A percentile compares a stretch with the other conserved stretches of the same genome.
Conservation (phyloP, 2,113 vertebrate genomes). For the Acinonyx jubatus region DNA sequence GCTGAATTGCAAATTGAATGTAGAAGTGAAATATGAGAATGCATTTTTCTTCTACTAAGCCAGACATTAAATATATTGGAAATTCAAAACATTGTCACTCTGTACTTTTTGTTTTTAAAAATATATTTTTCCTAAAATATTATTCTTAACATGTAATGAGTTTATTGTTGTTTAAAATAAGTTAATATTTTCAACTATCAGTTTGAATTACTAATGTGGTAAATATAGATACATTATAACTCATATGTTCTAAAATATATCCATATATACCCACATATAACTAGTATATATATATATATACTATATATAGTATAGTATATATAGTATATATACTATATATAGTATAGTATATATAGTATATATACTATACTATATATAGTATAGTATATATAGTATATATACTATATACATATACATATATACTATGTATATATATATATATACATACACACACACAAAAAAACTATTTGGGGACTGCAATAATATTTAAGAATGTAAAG, state of each 20-base stretch:
- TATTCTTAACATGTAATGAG: neutral
- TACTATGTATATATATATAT: neutral
- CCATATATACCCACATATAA: neutral
- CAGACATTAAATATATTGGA: neutral
- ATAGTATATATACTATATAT: too few species aligned
- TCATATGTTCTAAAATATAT: neutral
- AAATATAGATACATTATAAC: neutral
- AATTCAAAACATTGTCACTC: neutral
- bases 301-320: too few species aligned
- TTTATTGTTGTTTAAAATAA: neutral
- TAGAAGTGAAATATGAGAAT: neutral
- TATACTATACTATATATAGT: too few species aligned
- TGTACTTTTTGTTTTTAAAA: neutral
- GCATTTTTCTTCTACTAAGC: neutral
- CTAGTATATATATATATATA: neutral
- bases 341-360: too few species aligned
- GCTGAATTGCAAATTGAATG: neutral
- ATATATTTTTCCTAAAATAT: neutral
- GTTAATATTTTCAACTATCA: neutral
- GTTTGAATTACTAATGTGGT: neutral
- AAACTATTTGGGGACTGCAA: neutral
- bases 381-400: neutral
- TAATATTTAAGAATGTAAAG: neutral
- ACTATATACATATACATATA: neutral
- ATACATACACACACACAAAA: neutral